Evolutionary conservation across 2,113 vertebrate genomes (phyloP).

Genomic region (Psittacus erithacus): DNA sequence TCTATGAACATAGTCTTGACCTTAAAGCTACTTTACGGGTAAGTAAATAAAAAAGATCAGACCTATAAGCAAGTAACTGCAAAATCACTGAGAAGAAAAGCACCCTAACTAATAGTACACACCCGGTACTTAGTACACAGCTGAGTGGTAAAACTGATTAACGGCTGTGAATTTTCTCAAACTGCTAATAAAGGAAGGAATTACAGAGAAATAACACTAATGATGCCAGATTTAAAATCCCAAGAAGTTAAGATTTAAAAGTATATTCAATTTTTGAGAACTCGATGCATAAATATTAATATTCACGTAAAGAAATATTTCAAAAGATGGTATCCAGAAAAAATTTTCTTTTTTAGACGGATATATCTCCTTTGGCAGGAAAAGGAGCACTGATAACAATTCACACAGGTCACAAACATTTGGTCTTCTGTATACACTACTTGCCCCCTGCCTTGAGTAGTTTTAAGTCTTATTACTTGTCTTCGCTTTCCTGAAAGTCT

Average conservation of each 20-base stretch:
- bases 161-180: background rate
- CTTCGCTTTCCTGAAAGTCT: background rate
- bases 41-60: background rate
- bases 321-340: background rate
- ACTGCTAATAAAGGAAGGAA: background rate
- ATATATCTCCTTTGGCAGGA: background rate
- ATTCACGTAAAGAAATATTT: background rate
- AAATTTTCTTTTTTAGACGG: background rate
- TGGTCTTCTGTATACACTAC: background rate
- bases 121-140: background rate
- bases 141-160: background rate
- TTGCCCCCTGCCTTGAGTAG: accelerated
- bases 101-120: background rate
- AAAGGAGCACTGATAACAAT: background rate
- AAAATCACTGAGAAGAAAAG: background rate
- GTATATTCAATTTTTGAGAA: background rate
- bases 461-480: background rate
- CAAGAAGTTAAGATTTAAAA: background rate
- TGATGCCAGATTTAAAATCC: background rate
- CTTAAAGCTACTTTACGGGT: background rate
- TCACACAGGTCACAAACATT: background rate
- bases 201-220: background rate
- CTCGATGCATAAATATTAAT: background rate
- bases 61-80: background rate
- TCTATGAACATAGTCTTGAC: background rate